A percentile compares a stretch with the other conserved stretches of the same genome.
These are phyloP conservation scores for Bombus superbus DNA, from an alignment of 1,140 invertebrate genomes.

Conservation along the genomic window DNA sequence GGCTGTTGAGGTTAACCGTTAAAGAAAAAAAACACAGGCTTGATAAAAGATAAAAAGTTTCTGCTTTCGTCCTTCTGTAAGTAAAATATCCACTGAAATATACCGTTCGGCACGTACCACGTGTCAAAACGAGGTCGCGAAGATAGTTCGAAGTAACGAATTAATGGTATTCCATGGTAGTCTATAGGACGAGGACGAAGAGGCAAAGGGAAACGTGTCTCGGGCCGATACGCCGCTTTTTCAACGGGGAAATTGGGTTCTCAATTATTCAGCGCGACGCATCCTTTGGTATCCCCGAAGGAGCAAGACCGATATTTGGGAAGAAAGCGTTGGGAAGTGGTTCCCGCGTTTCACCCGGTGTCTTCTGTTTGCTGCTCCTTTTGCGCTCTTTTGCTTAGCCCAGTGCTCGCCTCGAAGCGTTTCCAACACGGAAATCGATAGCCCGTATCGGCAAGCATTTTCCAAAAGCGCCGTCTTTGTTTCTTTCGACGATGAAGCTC, in stretches of 20 bases:
- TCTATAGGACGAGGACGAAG: background rate
- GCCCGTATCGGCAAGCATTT: background rate
- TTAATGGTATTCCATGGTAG: background rate
- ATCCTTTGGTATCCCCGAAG: conserved; percentile 30
- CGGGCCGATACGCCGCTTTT: conserved; percentile 43
- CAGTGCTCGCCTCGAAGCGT: background rate
- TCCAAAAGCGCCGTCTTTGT: background rate
- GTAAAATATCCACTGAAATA: background rate
- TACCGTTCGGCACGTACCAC: background rate
- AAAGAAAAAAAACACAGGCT: background rate
- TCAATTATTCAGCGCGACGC: conserved; percentile 62
- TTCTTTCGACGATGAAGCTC: background rate
- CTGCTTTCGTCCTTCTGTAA: background rate
- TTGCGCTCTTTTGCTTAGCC: background rate
- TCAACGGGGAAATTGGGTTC: conserved; percentile 58
- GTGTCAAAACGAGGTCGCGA: background rate
- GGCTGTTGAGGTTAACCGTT: background rate
- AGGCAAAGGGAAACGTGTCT: background rate
- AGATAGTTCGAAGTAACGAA: background rate
- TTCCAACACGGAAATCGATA: conserved; percentile 19
- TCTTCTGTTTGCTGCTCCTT: conserved; percentile 4
- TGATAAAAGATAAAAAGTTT: background rate
- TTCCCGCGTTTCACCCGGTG: conserved; percentile 7
- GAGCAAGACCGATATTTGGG: conserved; percentile 25
- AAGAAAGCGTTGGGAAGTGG: conserved; percentile 29